Evolutionary conservation across 1,140 invertebrate species (phyloP), one percentile per base, ranked within the genome.

Genomic region (Drosophila virilis): DNA sequence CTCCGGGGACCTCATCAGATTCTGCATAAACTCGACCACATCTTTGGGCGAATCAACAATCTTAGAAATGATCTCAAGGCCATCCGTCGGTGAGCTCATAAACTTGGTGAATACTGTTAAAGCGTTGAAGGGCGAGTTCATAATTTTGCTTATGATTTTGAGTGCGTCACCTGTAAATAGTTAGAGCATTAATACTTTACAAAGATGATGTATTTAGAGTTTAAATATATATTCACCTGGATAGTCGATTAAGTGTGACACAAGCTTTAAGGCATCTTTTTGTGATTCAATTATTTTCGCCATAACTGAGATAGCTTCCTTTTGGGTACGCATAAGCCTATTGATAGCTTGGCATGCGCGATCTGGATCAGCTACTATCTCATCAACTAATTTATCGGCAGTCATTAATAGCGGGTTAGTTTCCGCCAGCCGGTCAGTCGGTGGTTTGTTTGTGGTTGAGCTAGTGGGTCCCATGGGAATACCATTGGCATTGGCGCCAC

Each of bases 91-190:
- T 2, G 91, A 92, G 50, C 90, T 91, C 91, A 92, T 92, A 46
- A 92, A 92, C 68, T 92, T 92, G 1, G 91, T 92, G 48, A 92
- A 92, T 80, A 92, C 92, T 80, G 91, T 92, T 40, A 92, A 65
- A 43, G 92, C 92, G 64, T 92, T 90, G 55, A 92, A 91, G 13
- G 92, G 92, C 64, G 92, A 92, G 64, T 92, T 92, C 91, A 92
- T 92, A 60, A 92, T 83, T 84, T 92, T 92, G 50, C 86, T 91
- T 38, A 92, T 92, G 13, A 92, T 92, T 48, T 92, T 91, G 9
- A 92, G 78, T 0, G 85, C 92, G 59, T 92, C 91, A 45, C 92
- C 91, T 91, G 66, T 7, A 65, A 17, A 52, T 48, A 51, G 13
- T 51, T 35, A 54, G n/a, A 43, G 35, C 10, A 10, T 40, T 9